These are phyloP conservation scores for Zosterops borbonicus DNA, from an alignment of 2,113 vertebrate species.

Conservation along the genomic window DNA sequence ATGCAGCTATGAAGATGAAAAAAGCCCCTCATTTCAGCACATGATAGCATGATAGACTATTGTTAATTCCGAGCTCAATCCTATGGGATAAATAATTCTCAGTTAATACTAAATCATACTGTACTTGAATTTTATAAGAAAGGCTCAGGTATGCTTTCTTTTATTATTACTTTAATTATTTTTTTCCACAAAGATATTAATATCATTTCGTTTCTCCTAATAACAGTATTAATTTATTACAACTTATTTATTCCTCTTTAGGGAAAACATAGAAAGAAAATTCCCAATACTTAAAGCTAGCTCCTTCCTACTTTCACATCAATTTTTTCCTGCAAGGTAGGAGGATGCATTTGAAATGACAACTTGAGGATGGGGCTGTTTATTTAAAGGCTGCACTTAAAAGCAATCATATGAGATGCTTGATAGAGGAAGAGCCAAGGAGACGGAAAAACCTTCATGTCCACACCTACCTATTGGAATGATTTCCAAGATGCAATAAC, in stretches of 20 bases:
- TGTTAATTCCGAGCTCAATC: not conserved
- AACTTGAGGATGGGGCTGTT: not conserved
- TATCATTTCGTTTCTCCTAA: not conserved
- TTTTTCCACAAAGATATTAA: fast-evolving
- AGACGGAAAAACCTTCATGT: not conserved
- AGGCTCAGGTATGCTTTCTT: not conserved
- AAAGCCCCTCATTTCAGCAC: not conserved
- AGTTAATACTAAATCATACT: not conserved
- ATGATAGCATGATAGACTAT: not conserved
- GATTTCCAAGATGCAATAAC: not conserved
- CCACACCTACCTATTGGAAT: not conserved
- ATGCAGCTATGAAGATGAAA: not conserved
- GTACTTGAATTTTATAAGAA: not conserved
- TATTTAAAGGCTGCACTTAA: not conserved
- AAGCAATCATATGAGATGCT: not conserved
- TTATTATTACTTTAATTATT: not conserved
- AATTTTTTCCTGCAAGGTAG: not conserved
- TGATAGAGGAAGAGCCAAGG: not conserved
- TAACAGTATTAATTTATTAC: not conserved
- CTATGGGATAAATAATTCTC: not conserved
- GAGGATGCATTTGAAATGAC: not conserved
- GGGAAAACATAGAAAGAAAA: not conserved
- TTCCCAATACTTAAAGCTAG: not conserved
- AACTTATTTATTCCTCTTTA: not conserved
- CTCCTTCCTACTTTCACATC: not conserved